phyloP scores from a whole-genome alignment of 2,888 invertebrate species.

The Drosophila trichaetosa region DNA sequence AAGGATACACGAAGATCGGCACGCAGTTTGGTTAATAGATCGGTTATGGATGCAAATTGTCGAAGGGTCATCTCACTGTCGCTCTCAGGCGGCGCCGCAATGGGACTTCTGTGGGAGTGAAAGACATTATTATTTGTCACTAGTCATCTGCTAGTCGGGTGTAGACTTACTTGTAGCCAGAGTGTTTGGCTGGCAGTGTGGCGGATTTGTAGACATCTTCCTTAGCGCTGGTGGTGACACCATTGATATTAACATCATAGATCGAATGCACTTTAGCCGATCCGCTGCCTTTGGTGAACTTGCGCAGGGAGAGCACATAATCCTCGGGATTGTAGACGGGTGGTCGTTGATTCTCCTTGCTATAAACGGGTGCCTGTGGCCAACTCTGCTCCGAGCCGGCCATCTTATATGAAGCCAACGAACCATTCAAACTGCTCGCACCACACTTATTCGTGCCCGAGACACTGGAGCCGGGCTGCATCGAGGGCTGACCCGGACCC shows the following conservation, averaged over 20 bases:
- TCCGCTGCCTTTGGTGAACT: constrained; percentile 88
- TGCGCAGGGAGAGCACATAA: constrained; percentile 91
- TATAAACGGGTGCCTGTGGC: constrained; percentile 82
- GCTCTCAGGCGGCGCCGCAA: constrained; percentile 87
- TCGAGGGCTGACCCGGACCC: neutral
- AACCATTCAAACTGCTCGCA: constrained; percentile 79
- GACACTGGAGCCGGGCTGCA: constrained; percentile 36
- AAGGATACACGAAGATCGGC: constrained; percentile 94
- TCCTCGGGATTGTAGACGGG: constrained; percentile 96
- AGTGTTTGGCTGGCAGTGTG: constrained; percentile 83
- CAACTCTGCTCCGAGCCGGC: constrained; percentile 83
- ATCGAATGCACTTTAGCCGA: constrained; percentile 81
- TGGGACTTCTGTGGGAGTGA: constrained; percentile 87
- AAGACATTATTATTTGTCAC: too few species aligned
- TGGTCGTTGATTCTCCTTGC: constrained; percentile 91
- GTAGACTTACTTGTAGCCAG: constrained; percentile 83
- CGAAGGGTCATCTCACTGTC: constrained; percentile 94
- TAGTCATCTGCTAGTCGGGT: neutral
- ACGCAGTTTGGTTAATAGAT: constrained; percentile 93
- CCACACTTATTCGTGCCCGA: constrained; percentile 76
- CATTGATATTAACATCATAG: constrained; percentile 80
- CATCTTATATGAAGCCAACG: constrained; percentile 83
- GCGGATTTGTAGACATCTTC: constrained; percentile 77
- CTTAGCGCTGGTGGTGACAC: constrained; percentile 28
- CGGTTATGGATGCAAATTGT: constrained; percentile 94